Evolutionary conservation across 2,113 vertebrate species (phyloP).

Genomic region (Myotis brandtii): DNA sequence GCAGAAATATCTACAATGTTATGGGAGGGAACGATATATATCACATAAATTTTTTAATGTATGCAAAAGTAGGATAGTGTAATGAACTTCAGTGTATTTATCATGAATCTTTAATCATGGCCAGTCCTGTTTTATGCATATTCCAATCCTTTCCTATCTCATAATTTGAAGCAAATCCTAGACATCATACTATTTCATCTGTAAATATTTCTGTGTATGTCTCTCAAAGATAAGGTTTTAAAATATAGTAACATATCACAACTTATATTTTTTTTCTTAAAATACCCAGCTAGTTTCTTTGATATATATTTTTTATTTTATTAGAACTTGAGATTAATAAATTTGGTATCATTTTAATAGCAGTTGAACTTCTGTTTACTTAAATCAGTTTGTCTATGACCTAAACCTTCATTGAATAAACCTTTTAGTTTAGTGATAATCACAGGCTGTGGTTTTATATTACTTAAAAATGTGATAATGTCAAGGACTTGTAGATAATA

Average conservation of each 20-base stretch:
- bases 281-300: neutral
- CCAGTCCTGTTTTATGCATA: neutral
- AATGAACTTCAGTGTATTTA: neutral
- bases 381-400: neutral
- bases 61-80: neutral
- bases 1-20: neutral
- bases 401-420: conserved; percentile 22
- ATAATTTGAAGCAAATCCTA: conserved; percentile 28
- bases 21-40: neutral
- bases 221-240: neutral
- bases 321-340: neutral
- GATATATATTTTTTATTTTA: neutral
- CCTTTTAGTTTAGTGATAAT: neutral
- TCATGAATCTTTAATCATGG: neutral
- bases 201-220: conserved; percentile 16
- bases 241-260: neutral
- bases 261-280: neutral
- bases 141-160: neutral
- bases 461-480: neutral
- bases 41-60: neutral
- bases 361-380: neutral
- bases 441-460: neutral
- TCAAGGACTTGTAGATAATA: conserved; percentile 17
- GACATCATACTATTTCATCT: neutral
- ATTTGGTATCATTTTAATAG: neutral